Conservation (phyloP, 2,888 invertebrate species). For the Margaritifera margaritifera region DNA sequence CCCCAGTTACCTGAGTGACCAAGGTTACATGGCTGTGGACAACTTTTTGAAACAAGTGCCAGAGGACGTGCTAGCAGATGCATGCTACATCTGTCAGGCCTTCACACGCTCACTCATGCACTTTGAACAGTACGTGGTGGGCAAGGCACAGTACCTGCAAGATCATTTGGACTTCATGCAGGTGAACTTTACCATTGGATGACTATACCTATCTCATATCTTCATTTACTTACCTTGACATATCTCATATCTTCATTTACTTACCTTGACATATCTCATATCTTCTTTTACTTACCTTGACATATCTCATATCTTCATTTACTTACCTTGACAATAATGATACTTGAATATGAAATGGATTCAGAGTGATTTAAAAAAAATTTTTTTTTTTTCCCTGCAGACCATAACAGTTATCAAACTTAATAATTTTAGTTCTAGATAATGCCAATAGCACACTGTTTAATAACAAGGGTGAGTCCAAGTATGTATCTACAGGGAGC, state of each 20-base stretch:
- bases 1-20: constrained; percentile 46
- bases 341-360: no score
- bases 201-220: background rate
- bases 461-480: no score
- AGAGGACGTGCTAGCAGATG: constrained; percentile 72
- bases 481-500: no score
- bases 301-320: no score
- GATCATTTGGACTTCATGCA: constrained; percentile 73
- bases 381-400: no score
- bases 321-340: no score
- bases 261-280: no score
- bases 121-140: constrained; percentile 72
- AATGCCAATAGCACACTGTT: no score
- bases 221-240: background rate
- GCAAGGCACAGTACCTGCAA: constrained; percentile 63
- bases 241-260: background rate
- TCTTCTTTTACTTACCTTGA: no score
- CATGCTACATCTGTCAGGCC: constrained; percentile 74
- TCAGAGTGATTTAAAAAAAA: no score
- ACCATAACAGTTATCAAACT: no score
- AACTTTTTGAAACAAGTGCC: constrained; percentile 72
- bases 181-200: constrained; percentile 41
- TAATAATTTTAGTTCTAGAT: no score
- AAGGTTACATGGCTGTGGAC: constrained; percentile 54
- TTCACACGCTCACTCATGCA: constrained; percentile 74